These are phyloP conservation scores for Athetis lepigone DNA, from an alignment of 2,888 invertebrate species.

Conservation along the genomic window DNA sequence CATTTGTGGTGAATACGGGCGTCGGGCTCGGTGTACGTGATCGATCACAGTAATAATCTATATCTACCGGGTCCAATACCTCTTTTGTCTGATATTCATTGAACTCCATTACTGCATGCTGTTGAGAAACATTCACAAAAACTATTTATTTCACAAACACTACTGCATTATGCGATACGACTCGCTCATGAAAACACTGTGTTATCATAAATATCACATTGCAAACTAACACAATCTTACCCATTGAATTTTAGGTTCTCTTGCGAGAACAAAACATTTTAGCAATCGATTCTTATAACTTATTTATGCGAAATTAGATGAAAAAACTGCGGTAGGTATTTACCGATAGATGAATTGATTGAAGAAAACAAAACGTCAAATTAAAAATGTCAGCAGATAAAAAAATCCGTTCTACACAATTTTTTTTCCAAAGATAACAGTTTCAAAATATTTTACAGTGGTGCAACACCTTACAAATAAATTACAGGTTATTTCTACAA, in stretches of 20 bases:
- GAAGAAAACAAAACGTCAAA: conserved; percentile 76
- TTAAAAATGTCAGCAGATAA: conserved; percentile 65
- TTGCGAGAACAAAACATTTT: conserved; percentile 88
- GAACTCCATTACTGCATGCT: conserved; percentile 89
- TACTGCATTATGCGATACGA: conserved; percentile 60
- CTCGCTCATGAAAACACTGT: conserved; percentile 55
- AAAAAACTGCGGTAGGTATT: conserved; percentile 71
- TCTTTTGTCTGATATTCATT: conserved; percentile 84
- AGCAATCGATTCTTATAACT: conserved; percentile 54
- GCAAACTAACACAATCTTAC: conserved; percentile 74
- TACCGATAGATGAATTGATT: conserved; percentile 61
- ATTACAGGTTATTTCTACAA: not conserved
- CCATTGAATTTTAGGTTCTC: conserved; percentile 89
- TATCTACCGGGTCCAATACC: conserved; percentile 84
- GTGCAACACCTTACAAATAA: not conserved
- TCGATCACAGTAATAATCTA: conserved; percentile 80
- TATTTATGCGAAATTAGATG: conserved; percentile 49
- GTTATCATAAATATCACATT: conserved; percentile 49
- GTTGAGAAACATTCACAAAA: conserved; percentile 78
- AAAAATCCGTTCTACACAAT: conserved; percentile 59
- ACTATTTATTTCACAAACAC: conserved; percentile 75
- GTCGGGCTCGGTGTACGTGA: conserved; percentile 81
- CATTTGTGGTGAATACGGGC: conserved; percentile 83
- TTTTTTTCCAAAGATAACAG: not conserved
- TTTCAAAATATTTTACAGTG: not conserved